phyloP scores from a whole-genome alignment of 1,140 invertebrate species.

The Anoplolepis gracilipes region DNA sequence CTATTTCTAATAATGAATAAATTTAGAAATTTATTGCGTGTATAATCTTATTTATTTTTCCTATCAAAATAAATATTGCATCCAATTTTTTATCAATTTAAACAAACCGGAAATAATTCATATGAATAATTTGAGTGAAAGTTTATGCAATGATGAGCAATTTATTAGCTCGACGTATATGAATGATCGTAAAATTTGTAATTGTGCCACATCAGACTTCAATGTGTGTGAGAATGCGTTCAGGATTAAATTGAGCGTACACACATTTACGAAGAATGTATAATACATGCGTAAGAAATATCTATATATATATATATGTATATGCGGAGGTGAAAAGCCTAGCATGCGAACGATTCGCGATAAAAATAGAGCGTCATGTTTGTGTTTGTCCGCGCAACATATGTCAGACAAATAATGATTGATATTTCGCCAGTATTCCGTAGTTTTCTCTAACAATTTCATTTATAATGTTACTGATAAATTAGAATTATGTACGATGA shows the following conservation, averaged over 20 bases:
- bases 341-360: constrained; percentile 45
- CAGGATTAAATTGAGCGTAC: not conserved
- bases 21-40: not conserved
- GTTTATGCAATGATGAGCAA: not conserved
- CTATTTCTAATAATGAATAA: not conserved
- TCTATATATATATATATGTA: not conserved
- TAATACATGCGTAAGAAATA: constrained; percentile 43
- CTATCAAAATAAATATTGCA: not conserved
- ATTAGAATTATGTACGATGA: not conserved
- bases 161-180: constrained; percentile 7
- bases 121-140: not conserved
- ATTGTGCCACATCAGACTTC: not conserved
- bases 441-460: constrained; percentile 18
- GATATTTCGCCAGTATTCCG: not conserved
- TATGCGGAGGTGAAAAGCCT: constrained; percentile 19
- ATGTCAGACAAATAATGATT: constrained; percentile 20
- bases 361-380: not conserved
- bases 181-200: not conserved
- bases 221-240: constrained; percentile 1
- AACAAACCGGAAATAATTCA: not conserved
- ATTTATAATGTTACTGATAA: not conserved
- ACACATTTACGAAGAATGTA: constrained; percentile 34
- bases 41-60: not conserved
- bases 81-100: not conserved
- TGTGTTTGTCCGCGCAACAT: not conserved